A percentile compares a stretch with the other conserved stretches of the same genome.
Conservation (phyloP, 2,888 invertebrate species). For the Tenodera sinensis region DNA sequence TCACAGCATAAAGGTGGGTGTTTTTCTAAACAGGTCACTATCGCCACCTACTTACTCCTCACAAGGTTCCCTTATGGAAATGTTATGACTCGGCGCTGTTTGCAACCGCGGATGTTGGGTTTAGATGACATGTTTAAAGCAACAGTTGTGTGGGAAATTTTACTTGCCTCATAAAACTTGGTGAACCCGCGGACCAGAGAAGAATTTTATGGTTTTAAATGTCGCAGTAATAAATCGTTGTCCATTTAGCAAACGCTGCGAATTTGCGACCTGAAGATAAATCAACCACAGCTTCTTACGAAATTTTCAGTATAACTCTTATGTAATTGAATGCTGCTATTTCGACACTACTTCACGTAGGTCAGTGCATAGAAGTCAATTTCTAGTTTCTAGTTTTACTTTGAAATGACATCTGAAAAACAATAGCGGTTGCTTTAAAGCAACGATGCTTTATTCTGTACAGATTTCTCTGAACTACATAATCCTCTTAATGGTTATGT, state of each 20-base stretch:
- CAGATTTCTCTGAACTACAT: no score
- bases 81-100: not conserved
- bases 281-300: not conserved
- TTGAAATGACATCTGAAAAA: no score
- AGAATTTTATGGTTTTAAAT: not conserved
- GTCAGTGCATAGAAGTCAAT: no score
- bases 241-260: not conserved
- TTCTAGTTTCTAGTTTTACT: no score
- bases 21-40: not conserved
- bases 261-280: not conserved
- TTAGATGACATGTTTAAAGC: not conserved
- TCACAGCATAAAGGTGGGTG: not conserved
- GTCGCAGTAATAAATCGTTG: not conserved
- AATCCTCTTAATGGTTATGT: no score
- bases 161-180: not conserved
- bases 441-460: no score
- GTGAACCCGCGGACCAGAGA: not conserved
- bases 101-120: not conserved
- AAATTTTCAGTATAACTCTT: not conserved
- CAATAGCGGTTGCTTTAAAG: no score
- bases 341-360: no score
- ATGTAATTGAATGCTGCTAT: no score
- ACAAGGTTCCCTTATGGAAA: not conserved
- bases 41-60: no score
- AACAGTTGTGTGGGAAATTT: not conserved